These are phyloP conservation scores for Itoplectis maculator DNA, from an alignment of 2,888 invertebrate species.

Conservation along the genomic window DNA sequence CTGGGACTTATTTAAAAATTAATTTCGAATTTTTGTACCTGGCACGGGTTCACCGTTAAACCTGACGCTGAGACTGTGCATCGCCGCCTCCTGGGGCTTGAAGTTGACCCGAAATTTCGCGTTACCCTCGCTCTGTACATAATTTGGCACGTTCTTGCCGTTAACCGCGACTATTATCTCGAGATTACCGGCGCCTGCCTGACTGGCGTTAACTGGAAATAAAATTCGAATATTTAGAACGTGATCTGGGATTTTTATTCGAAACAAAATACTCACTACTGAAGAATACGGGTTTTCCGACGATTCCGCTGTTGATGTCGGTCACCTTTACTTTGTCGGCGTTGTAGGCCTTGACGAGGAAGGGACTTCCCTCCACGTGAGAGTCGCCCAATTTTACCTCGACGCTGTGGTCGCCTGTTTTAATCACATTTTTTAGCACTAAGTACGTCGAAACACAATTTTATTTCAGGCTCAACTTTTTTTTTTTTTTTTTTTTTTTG, in stretches of 20 bases:
- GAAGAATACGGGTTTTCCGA: constrained; percentile 97
- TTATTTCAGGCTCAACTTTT: neutral
- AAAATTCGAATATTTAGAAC: too few species aligned
- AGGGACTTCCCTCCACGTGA: constrained; percentile 97
- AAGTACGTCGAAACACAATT: neutral
- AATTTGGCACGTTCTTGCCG: constrained; percentile 98
- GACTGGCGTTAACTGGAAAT: constrained; percentile 96
- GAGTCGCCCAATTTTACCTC: constrained; percentile 91
- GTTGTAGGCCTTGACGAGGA: constrained; percentile 97
- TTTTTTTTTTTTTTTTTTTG: neutral
- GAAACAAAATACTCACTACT: constrained; percentile 91
- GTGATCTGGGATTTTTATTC: too few species aligned
- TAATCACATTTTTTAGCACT: constrained; percentile 4
- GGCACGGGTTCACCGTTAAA: constrained; percentile 90
- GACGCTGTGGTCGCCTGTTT: constrained; percentile 93
- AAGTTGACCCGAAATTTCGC: constrained; percentile 97
- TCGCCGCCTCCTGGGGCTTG: constrained; percentile 96
- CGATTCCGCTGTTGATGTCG: constrained; percentile 95
- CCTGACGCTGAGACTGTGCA: constrained; percentile 95
- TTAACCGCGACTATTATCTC: constrained; percentile 99
- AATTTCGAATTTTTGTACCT: constrained; percentile 85
- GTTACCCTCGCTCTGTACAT: constrained; percentile 98
- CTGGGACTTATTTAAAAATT: too few species aligned
- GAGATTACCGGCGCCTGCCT: constrained; percentile 97
- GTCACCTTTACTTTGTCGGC: constrained; percentile 97